Conservation (phyloP, 2,888 invertebrate species). For the Clostera curtula region DNA sequence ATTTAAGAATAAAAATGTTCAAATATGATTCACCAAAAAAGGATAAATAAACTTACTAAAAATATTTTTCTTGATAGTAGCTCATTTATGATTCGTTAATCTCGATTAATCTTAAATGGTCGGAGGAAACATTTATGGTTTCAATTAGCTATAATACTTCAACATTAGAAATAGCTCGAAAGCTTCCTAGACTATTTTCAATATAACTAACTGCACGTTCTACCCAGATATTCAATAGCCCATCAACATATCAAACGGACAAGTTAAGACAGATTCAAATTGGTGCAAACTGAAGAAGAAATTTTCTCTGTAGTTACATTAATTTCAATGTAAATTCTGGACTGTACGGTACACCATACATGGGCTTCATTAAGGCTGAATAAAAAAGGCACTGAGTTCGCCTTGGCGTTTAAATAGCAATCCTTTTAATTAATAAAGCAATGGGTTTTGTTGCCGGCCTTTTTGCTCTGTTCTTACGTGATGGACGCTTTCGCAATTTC, state of each 20-base stretch:
- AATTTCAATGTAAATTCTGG: constrained; percentile 60
- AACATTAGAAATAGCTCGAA: no score
- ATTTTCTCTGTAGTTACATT: constrained; percentile 36
- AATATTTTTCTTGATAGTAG: no score
- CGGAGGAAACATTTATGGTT: no score
- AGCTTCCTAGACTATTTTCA: no score
- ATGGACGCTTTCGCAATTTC: constrained; percentile 35
- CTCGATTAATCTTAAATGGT: no score
- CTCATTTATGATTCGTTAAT: no score
- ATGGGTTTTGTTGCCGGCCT: constrained; percentile 22
- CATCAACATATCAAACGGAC: constrained; percentile 37
- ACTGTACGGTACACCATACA: constrained; percentile 47
- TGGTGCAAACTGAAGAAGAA: constrained; percentile 26
- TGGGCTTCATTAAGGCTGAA: constrained; percentile 59
- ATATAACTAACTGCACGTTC: constrained; percentile 22
- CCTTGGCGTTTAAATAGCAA: constrained; percentile 53
- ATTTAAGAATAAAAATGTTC: no score
- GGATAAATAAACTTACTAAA: no score
- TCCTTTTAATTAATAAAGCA: constrained; percentile 51
- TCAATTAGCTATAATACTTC: no score
- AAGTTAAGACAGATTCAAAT: constrained; percentile 27
- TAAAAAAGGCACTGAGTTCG: constrained; percentile 45
- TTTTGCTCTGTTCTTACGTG: constrained; percentile 24
- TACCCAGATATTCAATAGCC: constrained; percentile 36
- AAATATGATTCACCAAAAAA: no score